Base-by-base conservation (phyloP, 2,797 vertebrate species). In the Adelosebastes latens region DNA sequence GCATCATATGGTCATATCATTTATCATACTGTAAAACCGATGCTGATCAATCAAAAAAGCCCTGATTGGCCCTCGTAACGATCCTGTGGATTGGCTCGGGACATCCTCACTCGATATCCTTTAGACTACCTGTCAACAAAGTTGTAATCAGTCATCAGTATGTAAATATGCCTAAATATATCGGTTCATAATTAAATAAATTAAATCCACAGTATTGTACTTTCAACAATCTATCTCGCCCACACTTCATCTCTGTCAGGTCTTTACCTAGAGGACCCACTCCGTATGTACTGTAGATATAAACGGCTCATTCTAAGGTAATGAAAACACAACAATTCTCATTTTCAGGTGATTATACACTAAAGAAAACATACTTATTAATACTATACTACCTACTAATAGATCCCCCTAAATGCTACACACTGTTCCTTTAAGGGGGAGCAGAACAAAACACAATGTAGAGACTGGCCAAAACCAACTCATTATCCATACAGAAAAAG, bases 61-160 rank as follows among this genome's bases (percentile, higher is more conserved):
- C n/a, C n/a, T 20, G 29, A 52, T 52, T 20, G 22, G 16, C 42
- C 25, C 12, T 36, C 11, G 22, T 56, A 63, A 32, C 14, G n/a
- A 58, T 71, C 34, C 14, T 58, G 34, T 42, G 20, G 18, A 64
- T 34, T 20, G 49, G 16, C 60, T 25, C 4, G 0, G 59, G 59
- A 46, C 42, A 0, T 46, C 42, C 14, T 46, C 13, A n/a, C 32
- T 78, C 75, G 42, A 46, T 71, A 63, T 62, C n/a, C 32, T 56
- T 56, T 63, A 56, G 32, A 42, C 49, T 70, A 24, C 25, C 14
- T 46, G 60, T 71, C 66, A 77, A 24, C 24, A 56, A 31, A 58
- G 60, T n/a, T 58, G 25, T 58, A n/a, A 77, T 77, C 75, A 77
- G 20, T 77, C 75, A 71, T 64, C 27, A 24, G 46, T 25, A 42